Conservation (phyloP, 2,888 invertebrate species). For the Limnephilus marmoratus region DNA sequence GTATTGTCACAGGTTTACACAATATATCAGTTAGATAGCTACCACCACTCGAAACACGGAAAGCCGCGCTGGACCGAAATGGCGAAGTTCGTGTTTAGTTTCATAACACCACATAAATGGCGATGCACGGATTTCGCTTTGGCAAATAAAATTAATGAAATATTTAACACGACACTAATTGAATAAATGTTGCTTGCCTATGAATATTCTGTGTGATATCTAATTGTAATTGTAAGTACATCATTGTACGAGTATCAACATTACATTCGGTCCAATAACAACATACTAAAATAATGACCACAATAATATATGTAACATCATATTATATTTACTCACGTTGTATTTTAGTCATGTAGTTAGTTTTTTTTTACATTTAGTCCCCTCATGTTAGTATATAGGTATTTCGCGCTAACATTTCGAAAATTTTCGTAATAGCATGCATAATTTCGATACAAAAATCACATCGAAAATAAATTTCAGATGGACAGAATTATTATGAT, state of each 20-base stretch:
- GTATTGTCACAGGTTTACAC: slow-evolving; percentile 47
- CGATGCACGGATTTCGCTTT: not conserved
- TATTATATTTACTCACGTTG: too few species aligned
- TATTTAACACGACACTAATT: not conserved
- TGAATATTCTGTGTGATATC: not conserved
- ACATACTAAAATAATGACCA: not conserved
- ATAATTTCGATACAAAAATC: too few species aligned
- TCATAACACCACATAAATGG: slow-evolving; percentile 30
- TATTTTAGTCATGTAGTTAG: too few species aligned
- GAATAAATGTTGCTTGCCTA: not conserved
- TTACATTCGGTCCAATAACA: not conserved
- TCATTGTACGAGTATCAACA: not conserved
- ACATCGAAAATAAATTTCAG: too few species aligned
- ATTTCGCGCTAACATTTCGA: too few species aligned
- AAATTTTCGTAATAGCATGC: too few species aligned
- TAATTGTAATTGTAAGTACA: not conserved
- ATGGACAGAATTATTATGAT: too few species aligned
- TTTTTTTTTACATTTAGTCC: too few species aligned
- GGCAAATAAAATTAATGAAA: not conserved
- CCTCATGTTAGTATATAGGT: too few species aligned
- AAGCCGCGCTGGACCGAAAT: slow-evolving; percentile 61
- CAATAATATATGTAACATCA: too few species aligned
- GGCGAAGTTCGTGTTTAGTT: slow-evolving; percentile 30
- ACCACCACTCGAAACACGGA: slow-evolving; percentile 14
- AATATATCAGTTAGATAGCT: slow-evolving; percentile 59